phyloP scores from a whole-genome alignment of 64 coral and sea anemone species.

The Pocillopora verrucosa region DNA sequence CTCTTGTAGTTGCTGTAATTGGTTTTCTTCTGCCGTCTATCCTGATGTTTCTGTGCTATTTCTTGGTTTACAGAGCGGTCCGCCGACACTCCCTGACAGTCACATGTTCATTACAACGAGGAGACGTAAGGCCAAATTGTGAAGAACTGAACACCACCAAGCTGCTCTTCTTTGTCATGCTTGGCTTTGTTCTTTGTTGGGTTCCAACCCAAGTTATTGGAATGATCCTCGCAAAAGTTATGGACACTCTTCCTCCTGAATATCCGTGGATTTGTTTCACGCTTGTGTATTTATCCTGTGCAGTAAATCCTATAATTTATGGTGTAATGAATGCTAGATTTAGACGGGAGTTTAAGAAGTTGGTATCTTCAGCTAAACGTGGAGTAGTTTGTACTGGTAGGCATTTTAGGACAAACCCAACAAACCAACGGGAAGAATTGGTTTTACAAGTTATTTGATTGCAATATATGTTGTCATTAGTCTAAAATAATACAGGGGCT shows the following conservation, averaged over 20 bases:
- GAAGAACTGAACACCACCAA: neutral
- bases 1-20: neutral
- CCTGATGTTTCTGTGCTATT: constrained; percentile 14
- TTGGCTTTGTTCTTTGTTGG: constrained; percentile 14
- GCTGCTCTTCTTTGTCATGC: neutral
- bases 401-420: neutral
- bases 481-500: no score
- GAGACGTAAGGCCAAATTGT: neutral
- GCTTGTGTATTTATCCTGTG: neutral
- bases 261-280: neutral
- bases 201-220: neutral
- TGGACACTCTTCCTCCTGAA: neutral
- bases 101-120: neutral
- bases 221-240: neutral
- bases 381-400: neutral
- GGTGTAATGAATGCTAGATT: neutral
- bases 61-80: neutral
- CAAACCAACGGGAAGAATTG: neutral
- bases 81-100: neutral
- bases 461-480: neutral
- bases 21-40: neutral
- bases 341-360: neutral
- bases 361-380: neutral
- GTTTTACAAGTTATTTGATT: neutral
- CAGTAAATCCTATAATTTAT: constrained; percentile 5